Evolutionary conservation across 23 tunicate genomes (phyloP).

Genomic region (Clavelina lepadiformis): DNA sequence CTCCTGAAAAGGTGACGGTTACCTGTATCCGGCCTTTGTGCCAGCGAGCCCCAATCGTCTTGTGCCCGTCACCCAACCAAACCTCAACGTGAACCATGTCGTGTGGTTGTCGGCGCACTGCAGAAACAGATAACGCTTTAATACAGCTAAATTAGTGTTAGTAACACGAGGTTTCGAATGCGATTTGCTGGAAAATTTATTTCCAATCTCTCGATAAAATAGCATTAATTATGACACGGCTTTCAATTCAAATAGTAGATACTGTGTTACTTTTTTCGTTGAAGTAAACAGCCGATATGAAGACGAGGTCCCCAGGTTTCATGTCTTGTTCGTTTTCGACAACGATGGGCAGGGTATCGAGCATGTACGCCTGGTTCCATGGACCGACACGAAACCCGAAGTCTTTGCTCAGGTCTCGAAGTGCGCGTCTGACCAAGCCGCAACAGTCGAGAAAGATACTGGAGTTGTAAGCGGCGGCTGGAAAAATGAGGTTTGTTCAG

Average conservation of each 20-base stretch:
- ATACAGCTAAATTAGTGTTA: background rate
- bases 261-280: constrained; percentile 27
- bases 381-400: constrained; percentile 72
- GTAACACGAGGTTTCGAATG: background rate
- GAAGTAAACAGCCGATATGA: constrained; percentile 54
- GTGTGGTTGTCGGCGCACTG: constrained; percentile 48
- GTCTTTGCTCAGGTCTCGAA: constrained; percentile 48
- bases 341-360: constrained; percentile 57
- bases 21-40: constrained; percentile 81
- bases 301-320: constrained; percentile 76
- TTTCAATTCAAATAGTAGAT: background rate
- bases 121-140: background rate
- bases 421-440: constrained; percentile 51
- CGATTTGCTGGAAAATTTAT: background rate
- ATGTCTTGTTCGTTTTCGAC: constrained; percentile 31
- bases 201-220: background rate
- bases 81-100: constrained; percentile 74
- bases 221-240: background rate
- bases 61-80: constrained; percentile 63
- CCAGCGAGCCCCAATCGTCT: constrained; percentile 80
- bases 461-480: constrained; percentile 53
- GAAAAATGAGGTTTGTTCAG: background rate
- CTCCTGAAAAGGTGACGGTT: too few species aligned
- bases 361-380: constrained; percentile 85
- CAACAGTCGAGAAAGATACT: constrained; percentile 75